Base-by-base conservation (phyloP, 2,113 vertebrate genomes). In the Addax nasomaculatus region DNA sequence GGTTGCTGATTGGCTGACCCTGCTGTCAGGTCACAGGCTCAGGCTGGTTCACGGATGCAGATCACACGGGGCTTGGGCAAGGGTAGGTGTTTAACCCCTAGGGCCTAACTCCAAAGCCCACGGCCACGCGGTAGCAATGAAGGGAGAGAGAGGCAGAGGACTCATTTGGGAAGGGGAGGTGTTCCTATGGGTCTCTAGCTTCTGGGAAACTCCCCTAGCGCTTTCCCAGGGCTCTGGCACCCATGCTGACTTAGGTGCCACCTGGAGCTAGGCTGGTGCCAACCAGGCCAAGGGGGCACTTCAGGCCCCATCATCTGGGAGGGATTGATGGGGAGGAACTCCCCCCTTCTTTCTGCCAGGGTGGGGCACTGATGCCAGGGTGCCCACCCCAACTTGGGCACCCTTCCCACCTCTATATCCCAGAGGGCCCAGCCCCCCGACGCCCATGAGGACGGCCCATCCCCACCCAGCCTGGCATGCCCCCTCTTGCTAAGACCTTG, bases 401-500 rank as follows among this genome's bases (percentile, higher is more conserved):
- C 89, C 90, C 60, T 95, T 96, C 97, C 97, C 97, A 93, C 97
- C 90, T 93, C 96, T 96, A 78, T 67, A 94, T 87, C 97, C 95
- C 93, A 89, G 86, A 97, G 94, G 67, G 94, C 97, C 95, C 93
- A 96, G 97, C 88, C 97, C 97, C 97, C 95, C 25, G 45, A 93
- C 55, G 14, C 90, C 96, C 90, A 53, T 33, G 95, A 92, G 95
- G 94, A 85, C 90, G 12, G 95, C 97, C 95, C 70, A 93, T 98
- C 98, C 85, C 95, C 89, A 96, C 98, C 97, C 97, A 96, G 89
- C 96, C 95, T 93, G 98, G 98, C 98, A 98, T 98, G 98, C 98
- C 98, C 98, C 98, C 98, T 98, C 98, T 98, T 98, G 98, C 98
- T 97, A 97, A 98, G 96, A 97, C 98, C 98, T 98, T 87, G 96